A percentile compares a stretch with the other conserved stretches of the same genome.
Conservation (phyloP, 2,113 vertebrate genomes). For the Pao palembangensis region DNA sequence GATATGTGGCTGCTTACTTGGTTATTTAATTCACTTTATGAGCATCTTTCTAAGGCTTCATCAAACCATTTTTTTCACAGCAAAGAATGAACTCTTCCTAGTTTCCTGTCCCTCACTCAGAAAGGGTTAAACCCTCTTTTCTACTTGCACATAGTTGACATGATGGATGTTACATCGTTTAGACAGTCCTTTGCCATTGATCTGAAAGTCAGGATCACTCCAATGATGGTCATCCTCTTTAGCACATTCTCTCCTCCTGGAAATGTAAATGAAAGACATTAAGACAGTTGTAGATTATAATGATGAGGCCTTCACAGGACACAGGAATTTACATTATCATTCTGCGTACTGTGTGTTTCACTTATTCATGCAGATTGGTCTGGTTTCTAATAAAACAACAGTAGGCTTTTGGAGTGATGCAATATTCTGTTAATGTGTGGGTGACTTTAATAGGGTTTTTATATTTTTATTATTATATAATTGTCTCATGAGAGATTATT, state of each 20-base stretch:
- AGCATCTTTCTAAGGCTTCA: too few species aligned
- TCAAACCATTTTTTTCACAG: too few species aligned
- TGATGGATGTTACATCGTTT: conserved; percentile 74
- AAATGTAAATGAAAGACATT: conserved; percentile 17
- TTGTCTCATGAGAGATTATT: too few species aligned
- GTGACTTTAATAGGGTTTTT: too few species aligned
- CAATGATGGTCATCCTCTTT: conserved; percentile 94
- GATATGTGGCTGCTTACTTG: too few species aligned
- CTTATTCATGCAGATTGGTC: conserved; percentile 2
- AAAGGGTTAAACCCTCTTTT: neutral
- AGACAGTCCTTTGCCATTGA: conserved; percentile 84
- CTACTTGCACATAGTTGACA: neutral
- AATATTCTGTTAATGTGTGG: too few species aligned
- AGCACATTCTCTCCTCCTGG: conserved; percentile 85
- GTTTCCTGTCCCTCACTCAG: too few species aligned
- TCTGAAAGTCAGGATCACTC: conserved; percentile 89
- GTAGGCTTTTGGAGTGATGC: too few species aligned
- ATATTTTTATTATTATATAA: too few species aligned
- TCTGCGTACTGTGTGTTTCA: neutral
- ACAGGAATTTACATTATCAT: neutral
- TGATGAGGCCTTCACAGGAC: too few species aligned
- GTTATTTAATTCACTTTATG: too few species aligned
- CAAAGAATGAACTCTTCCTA: neutral
- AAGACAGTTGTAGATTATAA: neutral
- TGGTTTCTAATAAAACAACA: too few species aligned